Evolutionary conservation across 2,888 invertebrate genomes (phyloP).

Genomic region (Scelioninae gen. 2): DNA sequence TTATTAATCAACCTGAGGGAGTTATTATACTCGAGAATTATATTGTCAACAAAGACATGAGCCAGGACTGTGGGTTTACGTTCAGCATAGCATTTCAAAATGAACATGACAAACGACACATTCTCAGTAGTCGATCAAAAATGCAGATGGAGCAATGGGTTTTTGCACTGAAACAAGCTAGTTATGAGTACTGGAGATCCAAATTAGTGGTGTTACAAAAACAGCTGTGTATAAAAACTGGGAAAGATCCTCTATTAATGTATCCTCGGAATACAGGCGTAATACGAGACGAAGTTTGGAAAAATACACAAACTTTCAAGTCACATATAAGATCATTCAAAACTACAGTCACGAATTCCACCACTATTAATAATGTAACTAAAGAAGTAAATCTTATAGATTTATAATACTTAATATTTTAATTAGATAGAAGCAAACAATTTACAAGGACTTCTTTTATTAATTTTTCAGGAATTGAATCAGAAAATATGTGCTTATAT

Average conservation of each 20-base stretch:
- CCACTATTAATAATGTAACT: slow-evolving; percentile 63
- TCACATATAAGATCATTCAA: slow-evolving; percentile 70
- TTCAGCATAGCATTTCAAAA: slow-evolving; percentile 84
- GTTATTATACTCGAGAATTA: slow-evolving; percentile 86
- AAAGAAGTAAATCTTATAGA: slow-evolving; percentile 70
- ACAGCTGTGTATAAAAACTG: slow-evolving; percentile 81
- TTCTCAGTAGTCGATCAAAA: slow-evolving; percentile 84
- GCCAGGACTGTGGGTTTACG: slow-evolving; percentile 81
- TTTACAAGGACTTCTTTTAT: not conserved
- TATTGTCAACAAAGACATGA: slow-evolving; percentile 82
- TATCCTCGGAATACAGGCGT: slow-evolving; percentile 80
- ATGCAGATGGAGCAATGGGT: slow-evolving; percentile 85
- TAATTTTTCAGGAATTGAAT: not conserved
- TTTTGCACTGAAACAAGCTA: slow-evolving; percentile 80
- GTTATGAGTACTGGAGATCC: slow-evolving; percentile 84
- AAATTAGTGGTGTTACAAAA: slow-evolving; percentile 81
- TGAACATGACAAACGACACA: slow-evolving; percentile 82
- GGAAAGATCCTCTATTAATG: slow-evolving; percentile 81
- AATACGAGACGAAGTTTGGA: slow-evolving; percentile 72
- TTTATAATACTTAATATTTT: slow-evolving; percentile 50
- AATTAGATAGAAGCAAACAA: not conserved
- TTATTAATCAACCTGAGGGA: slow-evolving; percentile 82
- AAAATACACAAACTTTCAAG: slow-evolving; percentile 67
- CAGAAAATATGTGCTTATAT: not conserved
- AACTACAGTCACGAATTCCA: slow-evolving; percentile 63